These are phyloP conservation scores for Pemphigus obesinymphae DNA, from an alignment of 1,140 invertebrate species.

Conservation along the genomic window DNA sequence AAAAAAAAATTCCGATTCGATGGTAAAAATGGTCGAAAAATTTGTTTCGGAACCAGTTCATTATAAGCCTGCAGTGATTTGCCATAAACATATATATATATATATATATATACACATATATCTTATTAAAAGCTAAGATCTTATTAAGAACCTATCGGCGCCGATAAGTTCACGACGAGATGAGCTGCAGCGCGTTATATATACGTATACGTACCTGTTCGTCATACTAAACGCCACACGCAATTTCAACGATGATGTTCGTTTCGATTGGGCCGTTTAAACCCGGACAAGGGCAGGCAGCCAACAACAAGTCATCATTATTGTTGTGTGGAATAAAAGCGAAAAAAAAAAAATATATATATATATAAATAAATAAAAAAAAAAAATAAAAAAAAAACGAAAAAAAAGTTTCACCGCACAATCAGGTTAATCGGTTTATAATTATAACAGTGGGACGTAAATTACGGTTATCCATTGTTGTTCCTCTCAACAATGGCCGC, in stretches of 20 bases:
- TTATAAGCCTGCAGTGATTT: too few species aligned
- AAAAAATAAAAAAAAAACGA: slow-evolving; percentile 7
- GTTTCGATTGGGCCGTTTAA: slow-evolving; percentile 12
- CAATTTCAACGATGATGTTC: neutral
- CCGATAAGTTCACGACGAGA: too few species aligned
- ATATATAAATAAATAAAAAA: neutral
- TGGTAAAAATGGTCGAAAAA: too few species aligned
- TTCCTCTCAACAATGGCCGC: slow-evolving; percentile 29
- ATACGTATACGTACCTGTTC: neutral
- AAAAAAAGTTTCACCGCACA: slow-evolving; percentile 38
- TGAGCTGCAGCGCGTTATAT: neutral
- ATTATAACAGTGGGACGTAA: slow-evolving; percentile 26
- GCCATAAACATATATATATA: too few species aligned
- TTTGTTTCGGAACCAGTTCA: too few species aligned
- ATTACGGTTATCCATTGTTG: slow-evolving; percentile 39
- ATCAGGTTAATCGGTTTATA: slow-evolving; percentile 41
- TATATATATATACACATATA: too few species aligned
- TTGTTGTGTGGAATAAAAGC: slow-evolving; percentile 15
- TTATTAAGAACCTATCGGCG: too few species aligned
- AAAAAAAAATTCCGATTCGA: too few species aligned
- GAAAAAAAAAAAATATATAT: slow-evolving; percentile 2
- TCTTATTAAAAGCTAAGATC: too few species aligned
- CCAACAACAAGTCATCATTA: slow-evolving; percentile 32
- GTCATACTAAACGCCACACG: too few species aligned
- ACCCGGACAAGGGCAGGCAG: slow-evolving; percentile 6